Percentiles rank a stretch among this genome's conserved stretches.
These are phyloP conservation scores for Oreochromis mossambicus DNA, from an alignment of 2,797 vertebrate genomes.

Conservation along the genomic window DNA sequence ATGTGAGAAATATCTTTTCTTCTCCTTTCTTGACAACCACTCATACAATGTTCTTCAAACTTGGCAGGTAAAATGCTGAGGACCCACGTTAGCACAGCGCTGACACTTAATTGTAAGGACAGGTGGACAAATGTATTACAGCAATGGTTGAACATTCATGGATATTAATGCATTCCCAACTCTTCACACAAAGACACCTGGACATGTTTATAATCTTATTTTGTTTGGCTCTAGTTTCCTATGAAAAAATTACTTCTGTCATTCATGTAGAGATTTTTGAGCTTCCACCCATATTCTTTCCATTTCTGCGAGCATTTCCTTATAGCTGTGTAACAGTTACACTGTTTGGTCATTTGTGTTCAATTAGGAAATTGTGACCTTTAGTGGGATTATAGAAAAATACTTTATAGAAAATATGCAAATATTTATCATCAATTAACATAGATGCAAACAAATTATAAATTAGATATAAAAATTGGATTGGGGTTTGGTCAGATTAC, in stretches of 20 bases:
- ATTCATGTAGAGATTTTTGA: neutral
- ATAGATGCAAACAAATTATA: neutral
- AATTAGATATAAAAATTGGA: neutral
- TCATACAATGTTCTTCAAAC: neutral
- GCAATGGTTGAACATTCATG: neutral
- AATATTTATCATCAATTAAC: neutral
- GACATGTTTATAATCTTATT: neutral
- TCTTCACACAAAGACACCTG: neutral
- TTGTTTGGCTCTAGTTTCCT: neutral
- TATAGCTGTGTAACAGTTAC: neutral
- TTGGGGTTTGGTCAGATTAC: neutral
- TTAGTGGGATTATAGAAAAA: neutral
- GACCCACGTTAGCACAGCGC: neutral
- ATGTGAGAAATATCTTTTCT: neutral
- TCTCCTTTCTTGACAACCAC: neutral
- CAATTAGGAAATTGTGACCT: neutral
- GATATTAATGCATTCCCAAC: neutral
- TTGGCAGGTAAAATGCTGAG: neutral
- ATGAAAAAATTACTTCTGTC: neutral
- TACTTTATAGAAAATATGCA: neutral
- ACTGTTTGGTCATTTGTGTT: neutral
- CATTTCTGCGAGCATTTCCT: neutral
- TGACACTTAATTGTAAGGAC: neutral
- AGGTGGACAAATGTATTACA: neutral
- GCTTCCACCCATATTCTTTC: neutral